Base-by-base conservation (phyloP, 2,113 vertebrate species). In the Siphamia tubifer region DNA sequence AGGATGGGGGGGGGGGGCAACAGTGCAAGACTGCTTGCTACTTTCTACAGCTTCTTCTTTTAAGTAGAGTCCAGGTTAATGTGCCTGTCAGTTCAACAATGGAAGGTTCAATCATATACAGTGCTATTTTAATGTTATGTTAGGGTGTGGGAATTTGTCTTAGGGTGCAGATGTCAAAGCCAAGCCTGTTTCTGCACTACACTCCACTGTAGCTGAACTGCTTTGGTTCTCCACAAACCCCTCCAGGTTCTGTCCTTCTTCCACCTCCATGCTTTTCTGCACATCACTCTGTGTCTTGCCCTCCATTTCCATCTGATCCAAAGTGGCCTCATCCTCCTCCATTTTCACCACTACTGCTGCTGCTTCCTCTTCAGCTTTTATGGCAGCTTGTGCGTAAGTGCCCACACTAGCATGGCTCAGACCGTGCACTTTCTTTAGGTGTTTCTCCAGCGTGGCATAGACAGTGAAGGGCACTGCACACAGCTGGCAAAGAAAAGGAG, bases 371-470 rank as follows among this genome's bases (percentile, higher is more conserved):
- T 87, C 87, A 1, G 64, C 74, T 28, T 86, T 86, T 1, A 87
- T 58, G 3, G 74, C 48, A 1, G 78, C 73, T 65, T 88, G 89
- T 0, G 79, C 81, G 47, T 88, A 90, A 0, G 90, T 68, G 0
- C 90, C 89, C 0, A 89, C 85, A 11, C 85, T 87, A 54, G 90
- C 91, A 15, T 92, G 91, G 48, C 82, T 92, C 54, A 93, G 82
- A 63, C 93, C 87, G 20, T 94, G 93, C 1, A 87, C 89, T 54
- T 94, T 94, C 80, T 93, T 92, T 60, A 95, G 88, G 77, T 96
- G 95, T 54, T 95, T 95, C 82, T 95, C 94, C 87, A 96, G 87
- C 0, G 94, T 95, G 75, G 94, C 93, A 1, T 94, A 94, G 9
- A 96, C 93, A 0, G 92, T 95, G 15, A 96, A 96, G 53, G 94